These are phyloP conservation scores for Smithornis capensis DNA, from an alignment of 2,113 vertebrate genomes.

Conservation along the genomic window DNA sequence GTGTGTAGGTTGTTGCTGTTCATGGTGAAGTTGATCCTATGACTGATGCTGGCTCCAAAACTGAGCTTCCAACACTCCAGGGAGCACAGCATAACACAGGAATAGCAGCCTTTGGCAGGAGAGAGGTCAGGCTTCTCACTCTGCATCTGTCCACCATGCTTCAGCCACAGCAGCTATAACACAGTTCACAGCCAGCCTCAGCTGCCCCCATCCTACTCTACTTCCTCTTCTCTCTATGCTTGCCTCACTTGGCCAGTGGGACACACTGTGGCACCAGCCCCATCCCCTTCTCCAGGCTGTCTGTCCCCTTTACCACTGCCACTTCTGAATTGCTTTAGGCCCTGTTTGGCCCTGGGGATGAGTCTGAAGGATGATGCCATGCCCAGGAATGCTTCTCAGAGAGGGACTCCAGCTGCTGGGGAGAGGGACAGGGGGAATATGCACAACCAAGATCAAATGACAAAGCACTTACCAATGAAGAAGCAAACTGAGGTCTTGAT, in stretches of 20 bases:
- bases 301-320: not conserved
- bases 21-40: not conserved
- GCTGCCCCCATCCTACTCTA: not conserved
- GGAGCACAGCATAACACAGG: accelerated
- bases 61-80: not conserved
- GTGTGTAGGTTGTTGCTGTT: not conserved
- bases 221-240: not conserved
- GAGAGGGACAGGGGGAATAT: not conserved
- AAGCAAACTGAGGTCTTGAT: not conserved
- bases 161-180: not conserved
- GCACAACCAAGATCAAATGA: not conserved
- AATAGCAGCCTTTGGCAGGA: not conserved
- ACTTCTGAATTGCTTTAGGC: not conserved
- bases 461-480: not conserved
- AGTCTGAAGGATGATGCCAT: not conserved
- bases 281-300: not conserved
- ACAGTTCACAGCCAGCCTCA: not conserved
- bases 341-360: not conserved
- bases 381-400: accelerated
- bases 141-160: not conserved
- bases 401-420: not conserved
- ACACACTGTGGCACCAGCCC: not conserved
- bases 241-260: not conserved
- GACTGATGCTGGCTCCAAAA: not conserved
- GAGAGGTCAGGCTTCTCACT: not conserved